Evolutionary conservation across 2,888 invertebrate genomes (phyloP).

Genomic region (Mycalesis mineus): DNA sequence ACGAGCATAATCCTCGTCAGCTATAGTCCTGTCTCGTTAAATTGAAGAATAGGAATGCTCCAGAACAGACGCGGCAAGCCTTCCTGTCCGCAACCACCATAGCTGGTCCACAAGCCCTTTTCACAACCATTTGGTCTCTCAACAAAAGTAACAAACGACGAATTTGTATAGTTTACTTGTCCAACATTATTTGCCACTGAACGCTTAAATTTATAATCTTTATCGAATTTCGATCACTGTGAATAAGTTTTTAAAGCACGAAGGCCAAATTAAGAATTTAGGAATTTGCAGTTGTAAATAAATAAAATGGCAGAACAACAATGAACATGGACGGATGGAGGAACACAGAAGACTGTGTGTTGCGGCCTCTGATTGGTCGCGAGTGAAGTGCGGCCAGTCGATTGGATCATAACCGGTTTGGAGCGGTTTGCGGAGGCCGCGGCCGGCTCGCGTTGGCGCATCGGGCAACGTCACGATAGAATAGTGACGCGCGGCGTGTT

Average conservation of each 20-base stretch:
- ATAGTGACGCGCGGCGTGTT: slow-evolving; percentile 50
- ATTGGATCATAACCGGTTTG: slow-evolving; percentile 69
- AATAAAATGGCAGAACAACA: slow-evolving; percentile 35
- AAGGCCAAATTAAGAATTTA: slow-evolving; percentile 30
- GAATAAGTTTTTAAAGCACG: slow-evolving; percentile 15
- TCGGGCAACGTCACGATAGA: slow-evolving; percentile 42
- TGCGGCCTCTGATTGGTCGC: slow-evolving; percentile 66
- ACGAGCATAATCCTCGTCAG: slow-evolving; percentile 76
- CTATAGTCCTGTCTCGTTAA: slow-evolving; percentile 72
- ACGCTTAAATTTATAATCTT: background rate
- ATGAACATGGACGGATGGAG: slow-evolving; percentile 41
- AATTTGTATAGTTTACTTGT: slow-evolving; percentile 52
- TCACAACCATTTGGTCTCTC: slow-evolving; percentile 53
- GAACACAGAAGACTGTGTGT: slow-evolving; percentile 55
- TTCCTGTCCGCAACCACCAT: slow-evolving; percentile 63
- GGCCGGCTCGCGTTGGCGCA: slow-evolving; percentile 68
- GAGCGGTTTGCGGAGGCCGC: slow-evolving; percentile 65
- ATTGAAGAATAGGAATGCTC: slow-evolving; percentile 71
- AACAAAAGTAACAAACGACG: background rate
- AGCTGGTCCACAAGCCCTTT: slow-evolving; percentile 57
- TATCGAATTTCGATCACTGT: background rate
- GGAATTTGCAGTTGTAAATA: slow-evolving; percentile 45
- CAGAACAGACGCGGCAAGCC: slow-evolving; percentile 57
- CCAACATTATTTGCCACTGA: slow-evolving; percentile 60
- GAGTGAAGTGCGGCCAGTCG: slow-evolving; percentile 58